A percentile compares a stretch with the other conserved stretches of the same genome.
phyloP scores from a whole-genome alignment of 2,888 invertebrate genomes.

The Diaphora mendica region DNA sequence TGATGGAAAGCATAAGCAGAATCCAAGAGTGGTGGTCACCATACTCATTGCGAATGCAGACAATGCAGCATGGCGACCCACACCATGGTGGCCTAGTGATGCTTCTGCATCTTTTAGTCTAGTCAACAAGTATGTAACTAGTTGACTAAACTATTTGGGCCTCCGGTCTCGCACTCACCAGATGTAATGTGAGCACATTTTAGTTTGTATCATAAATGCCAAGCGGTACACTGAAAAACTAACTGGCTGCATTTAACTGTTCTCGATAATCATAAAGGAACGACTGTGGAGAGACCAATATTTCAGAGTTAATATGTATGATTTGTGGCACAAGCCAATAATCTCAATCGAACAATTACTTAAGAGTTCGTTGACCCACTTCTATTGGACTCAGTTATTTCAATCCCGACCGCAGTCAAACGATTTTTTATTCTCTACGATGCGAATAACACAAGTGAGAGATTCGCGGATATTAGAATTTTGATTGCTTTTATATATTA shows the following conservation, averaged over 20 bases:
- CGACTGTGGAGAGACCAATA: background rate
- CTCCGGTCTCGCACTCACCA: too few species aligned
- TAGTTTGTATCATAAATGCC: background rate
- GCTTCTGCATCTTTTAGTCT: too few species aligned
- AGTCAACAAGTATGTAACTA: too few species aligned
- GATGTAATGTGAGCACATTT: background rate
- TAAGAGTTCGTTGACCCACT: conserved; percentile 75
- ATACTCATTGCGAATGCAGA: too few species aligned
- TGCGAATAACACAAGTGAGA: conserved; percentile 51
- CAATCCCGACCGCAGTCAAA: conserved; percentile 52
- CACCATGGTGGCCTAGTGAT: too few species aligned
- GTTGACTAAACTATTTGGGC: too few species aligned
- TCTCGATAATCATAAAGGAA: background rate
- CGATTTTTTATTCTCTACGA: conserved; percentile 53
- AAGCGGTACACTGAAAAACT: background rate
- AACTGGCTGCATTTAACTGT: background rate
- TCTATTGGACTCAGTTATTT: conserved; percentile 62
- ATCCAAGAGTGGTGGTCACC: too few species aligned
- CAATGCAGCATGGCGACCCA: too few species aligned
- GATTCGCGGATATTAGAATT: conserved; percentile 62
- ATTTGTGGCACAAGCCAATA: conserved; percentile 48
- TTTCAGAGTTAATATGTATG: background rate
- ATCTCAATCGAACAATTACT: conserved; percentile 69
- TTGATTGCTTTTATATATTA: conserved; percentile 57
- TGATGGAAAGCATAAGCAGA: too few species aligned